phyloP scores from a whole-genome alignment of 2,113 vertebrate genomes.

The Hemibagrus wyckioides region DNA sequence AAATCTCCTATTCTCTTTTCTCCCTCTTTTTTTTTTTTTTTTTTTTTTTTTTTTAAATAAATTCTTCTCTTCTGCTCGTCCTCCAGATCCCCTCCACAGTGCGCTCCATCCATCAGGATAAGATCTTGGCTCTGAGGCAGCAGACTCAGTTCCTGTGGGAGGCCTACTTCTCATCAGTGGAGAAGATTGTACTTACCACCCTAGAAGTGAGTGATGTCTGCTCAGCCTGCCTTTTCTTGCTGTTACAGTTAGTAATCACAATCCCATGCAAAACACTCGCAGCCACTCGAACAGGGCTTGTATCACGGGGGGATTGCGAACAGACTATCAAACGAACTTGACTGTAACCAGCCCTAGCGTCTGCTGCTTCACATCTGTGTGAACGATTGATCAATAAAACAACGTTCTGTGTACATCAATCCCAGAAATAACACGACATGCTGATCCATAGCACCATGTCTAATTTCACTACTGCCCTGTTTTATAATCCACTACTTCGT shows the following conservation, averaged over 20 bases:
- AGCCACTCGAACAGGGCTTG: background rate
- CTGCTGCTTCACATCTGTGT: background rate
- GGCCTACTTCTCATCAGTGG: conserved; percentile 58
- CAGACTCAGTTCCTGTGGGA: conserved; percentile 60
- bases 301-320: background rate
- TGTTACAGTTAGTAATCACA: background rate
- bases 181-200: conserved; percentile 59
- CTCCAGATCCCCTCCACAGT: conserved; percentile 56
- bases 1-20: background rate
- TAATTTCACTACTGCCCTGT: background rate
- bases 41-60: background rate
- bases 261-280: conserved; percentile 14
- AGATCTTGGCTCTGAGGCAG: conserved; percentile 57
- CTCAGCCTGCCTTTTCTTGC: conserved; percentile 2
- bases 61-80: conserved; percentile 19
- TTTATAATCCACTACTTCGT: background rate
- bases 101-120: conserved; percentile 60
- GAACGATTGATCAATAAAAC: background rate
- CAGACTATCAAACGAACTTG: background rate
- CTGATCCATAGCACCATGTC: background rate
- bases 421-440: background rate
- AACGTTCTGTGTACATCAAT: background rate
- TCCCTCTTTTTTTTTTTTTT: background rate
- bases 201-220: conserved; percentile 51
- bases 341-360: background rate